Evolutionary conservation across 2,113 vertebrate genomes (phyloP).

Genomic region (Neotragus pygmaeus): DNA sequence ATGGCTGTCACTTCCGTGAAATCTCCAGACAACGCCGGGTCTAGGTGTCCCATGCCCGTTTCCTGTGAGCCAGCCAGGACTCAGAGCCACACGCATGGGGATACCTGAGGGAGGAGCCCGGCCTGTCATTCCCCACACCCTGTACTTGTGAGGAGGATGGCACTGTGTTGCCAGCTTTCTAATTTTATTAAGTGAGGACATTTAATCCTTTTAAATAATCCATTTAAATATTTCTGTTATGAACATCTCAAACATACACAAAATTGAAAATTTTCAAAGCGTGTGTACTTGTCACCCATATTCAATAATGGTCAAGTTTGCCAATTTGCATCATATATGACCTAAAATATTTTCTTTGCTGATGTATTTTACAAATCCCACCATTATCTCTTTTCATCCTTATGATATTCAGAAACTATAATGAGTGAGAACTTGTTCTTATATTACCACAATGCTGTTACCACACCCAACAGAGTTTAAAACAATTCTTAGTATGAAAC

Average conservation of each 20-base stretch:
- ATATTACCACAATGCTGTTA: neutral
- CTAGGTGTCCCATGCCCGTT: neutral
- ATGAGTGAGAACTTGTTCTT: neutral
- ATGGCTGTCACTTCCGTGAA: neutral
- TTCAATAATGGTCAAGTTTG: neutral
- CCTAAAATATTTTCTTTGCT: conserved; percentile 9
- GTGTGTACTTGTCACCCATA: neutral
- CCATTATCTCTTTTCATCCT: neutral
- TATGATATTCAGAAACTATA: neutral
- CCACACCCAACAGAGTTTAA: neutral
- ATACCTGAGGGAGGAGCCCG: too few species aligned
- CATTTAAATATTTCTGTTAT: neutral
- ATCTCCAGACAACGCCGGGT: neutral
- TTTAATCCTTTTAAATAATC: neutral
- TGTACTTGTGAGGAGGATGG: neutral
- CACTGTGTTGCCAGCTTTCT: neutral
- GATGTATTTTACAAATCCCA: neutral
- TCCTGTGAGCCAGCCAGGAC: neutral
- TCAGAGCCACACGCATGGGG: neutral
- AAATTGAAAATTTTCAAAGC: neutral
- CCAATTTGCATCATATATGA: neutral
- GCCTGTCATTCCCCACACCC: neutral
- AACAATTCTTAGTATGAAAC: neutral
- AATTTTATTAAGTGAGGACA: neutral
- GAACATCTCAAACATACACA: neutral